Base-by-base conservation (phyloP, 2,113 vertebrate genomes). In the Coptodon rendalli region DNA sequence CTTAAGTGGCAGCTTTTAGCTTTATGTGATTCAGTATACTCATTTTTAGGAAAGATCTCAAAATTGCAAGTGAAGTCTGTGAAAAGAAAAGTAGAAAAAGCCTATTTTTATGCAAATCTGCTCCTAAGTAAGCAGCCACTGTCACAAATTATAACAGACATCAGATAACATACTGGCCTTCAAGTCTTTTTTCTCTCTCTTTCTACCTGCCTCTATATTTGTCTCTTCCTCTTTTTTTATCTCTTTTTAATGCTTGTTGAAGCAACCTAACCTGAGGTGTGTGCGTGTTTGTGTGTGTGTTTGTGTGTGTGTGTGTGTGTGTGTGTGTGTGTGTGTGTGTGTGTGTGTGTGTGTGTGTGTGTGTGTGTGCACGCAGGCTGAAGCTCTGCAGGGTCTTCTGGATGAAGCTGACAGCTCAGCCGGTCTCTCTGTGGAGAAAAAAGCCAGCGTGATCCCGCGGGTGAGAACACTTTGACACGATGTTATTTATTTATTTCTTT, bases 371-470 rank as follows among this genome's bases (percentile, higher is more conserved):
- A 68, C 61, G 2, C 84, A 95, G 94, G 92, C 86, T 31, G 92
- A 93, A n/a, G 92, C 91, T 24, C 94, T 95, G 82, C 91, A 95
- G 87, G 68, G 66, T 31, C 52, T 94, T 81, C 87, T 94, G 83
- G 88, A 91, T 10, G 91, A 94, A 22, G 89, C 87, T 1, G 90
- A 95, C 61, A 68, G 52, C 84, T 85, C 89, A 29, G 80, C 94
- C 10, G 91, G 81, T 2, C 82, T 92, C 29, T 94, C 93, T 4
- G 88, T 96, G 92, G 95, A 97, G 93, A 97, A 97, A 92, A 97
- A 95, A 90, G 96, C 96, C 56, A 96, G 95, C 59, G 92, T 97
- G 54, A 96, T 97, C 57, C 96, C 97, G 0, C 86, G 96, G 95
- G 97, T 97, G 94, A 96, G 94, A 82, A 89, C 22, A 14, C 36